phyloP scores from a whole-genome alignment of 2,113 vertebrate genomes.

The Podarcis muralis region DNA sequence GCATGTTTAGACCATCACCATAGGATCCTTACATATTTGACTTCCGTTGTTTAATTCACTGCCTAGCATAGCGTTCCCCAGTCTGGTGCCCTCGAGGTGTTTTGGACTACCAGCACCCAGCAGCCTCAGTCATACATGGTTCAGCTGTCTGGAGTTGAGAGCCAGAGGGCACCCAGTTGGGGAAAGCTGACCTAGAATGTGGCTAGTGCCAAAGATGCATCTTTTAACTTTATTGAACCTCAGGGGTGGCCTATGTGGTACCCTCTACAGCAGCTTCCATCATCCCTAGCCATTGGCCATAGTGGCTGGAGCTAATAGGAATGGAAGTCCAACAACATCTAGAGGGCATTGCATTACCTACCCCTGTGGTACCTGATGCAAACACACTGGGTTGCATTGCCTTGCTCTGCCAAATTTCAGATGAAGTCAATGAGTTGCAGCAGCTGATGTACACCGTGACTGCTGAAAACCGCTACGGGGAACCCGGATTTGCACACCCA shows the following conservation, averaged over 20 bases:
- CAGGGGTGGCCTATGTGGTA: no score
- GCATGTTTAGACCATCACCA: neutral
- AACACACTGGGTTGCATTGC: neutral
- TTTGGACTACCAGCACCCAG: no score
- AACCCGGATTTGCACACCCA: conserved; percentile 53
- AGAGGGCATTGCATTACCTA: no score
- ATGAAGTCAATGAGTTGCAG: conserved; percentile 51
- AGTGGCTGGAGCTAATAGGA: no score
- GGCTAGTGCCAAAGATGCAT: neutral
- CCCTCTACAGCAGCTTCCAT: no score
- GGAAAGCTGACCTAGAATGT: neutral
- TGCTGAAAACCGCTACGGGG: conserved; percentile 28
- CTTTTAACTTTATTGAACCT: no score
- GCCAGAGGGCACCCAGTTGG: no score
- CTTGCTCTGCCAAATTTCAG: conserved; percentile 50
- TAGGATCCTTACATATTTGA: neutral
- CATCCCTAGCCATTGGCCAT: no score
- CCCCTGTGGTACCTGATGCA: neutral
- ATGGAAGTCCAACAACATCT: neutral
- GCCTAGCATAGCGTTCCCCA: neutral
- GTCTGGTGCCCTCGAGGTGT: no score
- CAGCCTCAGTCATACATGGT: no score
- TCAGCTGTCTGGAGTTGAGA: no score
- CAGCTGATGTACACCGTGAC: conserved; percentile 54
- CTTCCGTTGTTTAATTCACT: neutral